A percentile compares a stretch with the other conserved stretches of the same genome.
Conservation (phyloP, 2,113 vertebrate species). For the Lynx canadensis region DNA sequence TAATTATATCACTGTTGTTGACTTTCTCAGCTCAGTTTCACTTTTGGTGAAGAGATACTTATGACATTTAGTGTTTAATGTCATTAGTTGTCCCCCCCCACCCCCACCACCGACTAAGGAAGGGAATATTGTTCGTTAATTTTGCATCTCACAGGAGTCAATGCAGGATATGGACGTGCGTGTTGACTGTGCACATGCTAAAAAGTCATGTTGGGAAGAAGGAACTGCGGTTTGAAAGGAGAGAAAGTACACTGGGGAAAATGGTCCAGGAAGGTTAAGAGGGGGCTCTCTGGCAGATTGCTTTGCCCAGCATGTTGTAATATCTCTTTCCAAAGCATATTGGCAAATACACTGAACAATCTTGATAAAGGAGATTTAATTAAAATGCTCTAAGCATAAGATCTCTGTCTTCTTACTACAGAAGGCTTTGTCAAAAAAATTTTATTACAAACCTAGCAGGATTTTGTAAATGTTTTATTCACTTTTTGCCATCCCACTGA, state of each 20-base stretch:
- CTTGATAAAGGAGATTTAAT: conserved; percentile 80
- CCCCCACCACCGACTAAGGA: not conserved
- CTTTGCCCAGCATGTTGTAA: conserved; percentile 73
- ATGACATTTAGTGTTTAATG: conserved; percentile 77
- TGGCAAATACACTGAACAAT: conserved; percentile 78
- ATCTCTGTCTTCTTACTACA: conserved; percentile 38
- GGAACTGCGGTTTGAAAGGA: conserved; percentile 28
- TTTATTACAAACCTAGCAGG: conserved; percentile 61
- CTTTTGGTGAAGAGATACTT: conserved; percentile 69
- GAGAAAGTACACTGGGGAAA: not conserved
- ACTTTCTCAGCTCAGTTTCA: conserved; percentile 74
- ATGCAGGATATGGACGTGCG: not conserved
- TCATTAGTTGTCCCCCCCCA: conserved; percentile 18
- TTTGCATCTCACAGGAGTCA: conserved; percentile 15
- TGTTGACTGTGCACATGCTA: conserved; percentile 40
- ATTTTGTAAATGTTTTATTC: conserved; percentile 75
- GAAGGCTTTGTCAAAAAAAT: conserved; percentile 74
- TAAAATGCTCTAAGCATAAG: conserved; percentile 76
- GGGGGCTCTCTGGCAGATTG: conserved; percentile 70
- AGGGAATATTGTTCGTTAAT: conserved; percentile 47
- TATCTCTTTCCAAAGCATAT: conserved; percentile 78
- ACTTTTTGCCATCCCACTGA: conserved; percentile 41
- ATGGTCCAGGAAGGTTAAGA: conserved; percentile 49
- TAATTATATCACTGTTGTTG: conserved; percentile 70
- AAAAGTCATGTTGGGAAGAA: conserved; percentile 59